These are phyloP conservation scores for Apostichopus parvimensis DNA, from an alignment of 35 echinoderm and acorn worm species.

Conservation along the genomic window DNA sequence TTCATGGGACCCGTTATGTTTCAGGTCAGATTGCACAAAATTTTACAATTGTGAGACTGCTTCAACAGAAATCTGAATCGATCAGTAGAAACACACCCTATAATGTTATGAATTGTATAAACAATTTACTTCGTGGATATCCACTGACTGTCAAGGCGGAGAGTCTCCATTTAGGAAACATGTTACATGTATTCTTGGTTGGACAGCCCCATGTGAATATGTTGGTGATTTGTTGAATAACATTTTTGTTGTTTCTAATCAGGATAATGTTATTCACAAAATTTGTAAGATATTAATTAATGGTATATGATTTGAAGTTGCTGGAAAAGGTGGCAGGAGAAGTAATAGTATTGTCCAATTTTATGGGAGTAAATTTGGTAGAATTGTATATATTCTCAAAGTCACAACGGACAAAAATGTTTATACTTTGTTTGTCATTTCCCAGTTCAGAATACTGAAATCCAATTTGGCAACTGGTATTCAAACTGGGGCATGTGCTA, in stretches of 20 bases:
- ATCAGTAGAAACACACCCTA: neutral
- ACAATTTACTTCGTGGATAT: neutral
- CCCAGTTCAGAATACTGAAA: neutral
- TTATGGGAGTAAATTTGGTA: neutral
- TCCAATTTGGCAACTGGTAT: neutral
- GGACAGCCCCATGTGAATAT: neutral
- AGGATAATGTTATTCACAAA: neutral
- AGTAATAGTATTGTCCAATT: neutral
- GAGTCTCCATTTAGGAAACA: neutral
- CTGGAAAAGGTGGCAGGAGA: neutral
- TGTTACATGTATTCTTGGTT: slow-evolving; percentile 11
- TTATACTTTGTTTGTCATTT: neutral
- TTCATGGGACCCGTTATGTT: slow-evolving; percentile 26
- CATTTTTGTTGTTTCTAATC: neutral
- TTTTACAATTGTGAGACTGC: neutral
- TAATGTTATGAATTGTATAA: neutral
- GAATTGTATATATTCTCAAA: neutral
- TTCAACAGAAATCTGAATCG: neutral
- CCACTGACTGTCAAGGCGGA: neutral
- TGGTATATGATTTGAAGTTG: neutral
- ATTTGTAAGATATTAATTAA: neutral
- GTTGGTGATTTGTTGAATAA: neutral
- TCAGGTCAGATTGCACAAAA: slow-evolving; percentile 21
- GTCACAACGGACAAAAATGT: neutral
- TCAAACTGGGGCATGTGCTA: neutral